A percentile compares a stretch with the other conserved stretches of the same genome.
These are phyloP conservation scores for Spizella passerina DNA, from an alignment of 2,797 vertebrate genomes.

Conservation along the genomic window DNA sequence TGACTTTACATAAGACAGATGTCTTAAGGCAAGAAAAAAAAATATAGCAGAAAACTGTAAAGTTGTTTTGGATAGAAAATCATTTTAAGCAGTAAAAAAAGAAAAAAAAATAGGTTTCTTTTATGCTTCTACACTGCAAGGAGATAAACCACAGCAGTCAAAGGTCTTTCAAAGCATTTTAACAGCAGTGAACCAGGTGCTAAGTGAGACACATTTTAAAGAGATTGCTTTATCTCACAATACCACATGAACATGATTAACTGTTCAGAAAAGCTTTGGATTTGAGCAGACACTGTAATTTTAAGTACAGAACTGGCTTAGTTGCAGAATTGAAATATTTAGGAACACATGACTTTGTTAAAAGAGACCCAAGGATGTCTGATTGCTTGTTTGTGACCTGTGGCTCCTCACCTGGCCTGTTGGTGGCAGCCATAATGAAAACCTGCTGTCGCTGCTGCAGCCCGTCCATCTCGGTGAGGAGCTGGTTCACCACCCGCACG, in stretches of 20 bases:
- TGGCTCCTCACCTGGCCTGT: conserved; percentile 87
- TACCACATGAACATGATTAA: not conserved
- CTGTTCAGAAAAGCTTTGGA: not conserved
- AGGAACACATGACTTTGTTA: not conserved
- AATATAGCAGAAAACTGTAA: not conserved
- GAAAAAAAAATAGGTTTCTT: not conserved
- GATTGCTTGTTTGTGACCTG: not conserved
- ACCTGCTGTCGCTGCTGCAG: conserved; percentile 89
- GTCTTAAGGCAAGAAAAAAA: not conserved
- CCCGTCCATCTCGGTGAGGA: conserved; percentile 98
- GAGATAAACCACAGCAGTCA: not conserved
- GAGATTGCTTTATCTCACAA: not conserved
- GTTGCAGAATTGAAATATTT: not conserved
- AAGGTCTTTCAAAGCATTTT: not conserved
- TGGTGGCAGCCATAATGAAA: conserved; percentile 97
- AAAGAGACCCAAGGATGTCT: rapidly evolving
- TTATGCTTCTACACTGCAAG: not conserved
- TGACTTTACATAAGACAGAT: not conserved
- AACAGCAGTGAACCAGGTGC: not conserved
- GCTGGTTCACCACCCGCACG: conserved; percentile 93
- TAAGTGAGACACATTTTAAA: not conserved
- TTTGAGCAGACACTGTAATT: not conserved
- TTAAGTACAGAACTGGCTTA: not conserved
- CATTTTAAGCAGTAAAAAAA: not conserved
- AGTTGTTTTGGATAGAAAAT: not conserved